Evolutionary conservation across 2,888 invertebrate genomes (phyloP).

Genomic region (Polydrusus cervinus): DNA sequence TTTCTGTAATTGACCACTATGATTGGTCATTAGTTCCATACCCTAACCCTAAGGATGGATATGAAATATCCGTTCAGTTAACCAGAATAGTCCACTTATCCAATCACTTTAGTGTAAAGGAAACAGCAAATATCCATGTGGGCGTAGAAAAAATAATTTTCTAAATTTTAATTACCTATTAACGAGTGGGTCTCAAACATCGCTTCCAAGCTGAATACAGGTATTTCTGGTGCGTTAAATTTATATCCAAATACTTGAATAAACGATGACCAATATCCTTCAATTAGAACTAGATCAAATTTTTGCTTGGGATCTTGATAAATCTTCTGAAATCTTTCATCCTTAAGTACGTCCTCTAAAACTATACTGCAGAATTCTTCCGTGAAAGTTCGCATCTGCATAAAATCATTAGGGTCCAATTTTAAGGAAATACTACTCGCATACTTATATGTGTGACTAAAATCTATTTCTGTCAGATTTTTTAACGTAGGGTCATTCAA

Average conservation of each 20-base stretch:
- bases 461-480: constrained; percentile 4
- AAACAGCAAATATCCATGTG: too few relatives aligned
- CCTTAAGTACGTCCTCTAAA: background rate
- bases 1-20: too few relatives aligned
- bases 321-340: constrained; percentile 3
- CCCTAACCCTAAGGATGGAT: too few relatives aligned
- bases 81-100: too few relatives aligned
- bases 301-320: background rate
- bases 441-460: background rate
- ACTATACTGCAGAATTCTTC: background rate
- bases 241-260: background rate
- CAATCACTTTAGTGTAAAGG: too few relatives aligned
- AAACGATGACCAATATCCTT: background rate
- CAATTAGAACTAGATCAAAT: background rate
- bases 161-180: too few relatives aligned
- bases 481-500: background rate
- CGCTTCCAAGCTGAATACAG: background rate
- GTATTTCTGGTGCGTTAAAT: background rate
- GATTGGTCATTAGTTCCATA: too few relatives aligned
- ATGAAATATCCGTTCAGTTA: too few relatives aligned
- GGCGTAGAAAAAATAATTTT: too few relatives aligned
- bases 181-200: background rate
- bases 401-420: background rate
- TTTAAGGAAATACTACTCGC: background rate
- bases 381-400: background rate